These are phyloP conservation scores for Pinna nobilis DNA, from an alignment of 1,140 invertebrate genomes.

Conservation along the genomic window DNA sequence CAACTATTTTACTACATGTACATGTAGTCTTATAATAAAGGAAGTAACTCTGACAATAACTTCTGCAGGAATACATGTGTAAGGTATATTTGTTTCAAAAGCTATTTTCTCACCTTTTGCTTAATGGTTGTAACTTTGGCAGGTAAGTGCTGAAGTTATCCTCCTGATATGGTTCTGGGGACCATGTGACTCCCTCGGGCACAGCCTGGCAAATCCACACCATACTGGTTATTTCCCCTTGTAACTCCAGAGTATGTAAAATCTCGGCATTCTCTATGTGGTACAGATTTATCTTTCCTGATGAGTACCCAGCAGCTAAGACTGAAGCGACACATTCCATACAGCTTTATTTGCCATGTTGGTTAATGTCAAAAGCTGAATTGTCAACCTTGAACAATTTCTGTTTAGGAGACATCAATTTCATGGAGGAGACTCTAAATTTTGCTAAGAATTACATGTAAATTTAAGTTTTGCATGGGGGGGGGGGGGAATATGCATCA, in stretches of 20 bases:
- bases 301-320: constrained; percentile 82
- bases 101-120: constrained; percentile 75
- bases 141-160: constrained; percentile 75
- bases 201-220: constrained; percentile 75
- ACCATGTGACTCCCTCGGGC: constrained; percentile 40
- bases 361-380: background rate
- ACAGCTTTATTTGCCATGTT: background rate
- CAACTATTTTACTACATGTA: too few relatives aligned
- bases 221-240: constrained; percentile 77
- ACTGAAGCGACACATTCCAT: constrained; percentile 78
- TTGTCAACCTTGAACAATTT: too few relatives aligned
- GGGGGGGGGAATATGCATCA: too few relatives aligned
- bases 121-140: constrained; percentile 79
- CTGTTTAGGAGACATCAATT: too few relatives aligned
- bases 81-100: too few relatives aligned
- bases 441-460: too few relatives aligned
- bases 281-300: constrained; percentile 83
- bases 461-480: too few relatives aligned
- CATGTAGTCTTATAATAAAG: too few relatives aligned
- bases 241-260: constrained; percentile 81
- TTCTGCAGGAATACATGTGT: too few relatives aligned
- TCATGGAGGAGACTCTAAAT: too few relatives aligned
- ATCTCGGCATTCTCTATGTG: constrained; percentile 92
- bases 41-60: too few relatives aligned
- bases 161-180: constrained; percentile 60